Evolutionary conservation across 2,797 vertebrate species (phyloP).

Genomic region (Brachyrhaphis roseni): DNA sequence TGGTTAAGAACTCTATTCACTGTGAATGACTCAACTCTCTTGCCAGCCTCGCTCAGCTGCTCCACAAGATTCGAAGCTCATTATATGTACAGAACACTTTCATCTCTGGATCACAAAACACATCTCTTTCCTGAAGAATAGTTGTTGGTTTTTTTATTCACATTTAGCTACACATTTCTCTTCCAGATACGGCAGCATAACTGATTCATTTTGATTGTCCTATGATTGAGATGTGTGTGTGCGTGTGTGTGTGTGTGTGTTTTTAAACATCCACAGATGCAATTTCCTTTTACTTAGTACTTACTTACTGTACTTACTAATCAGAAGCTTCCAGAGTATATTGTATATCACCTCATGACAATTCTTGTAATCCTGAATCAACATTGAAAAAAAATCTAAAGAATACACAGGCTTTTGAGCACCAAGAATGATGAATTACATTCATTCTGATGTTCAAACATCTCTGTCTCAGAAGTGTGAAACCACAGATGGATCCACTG

Average conservation of each 20-base stretch:
- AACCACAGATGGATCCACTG: slow-evolving; percentile 90
- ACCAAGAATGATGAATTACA: not conserved
- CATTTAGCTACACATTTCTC: not conserved
- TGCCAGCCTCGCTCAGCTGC: not conserved
- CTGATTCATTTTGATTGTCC: not conserved
- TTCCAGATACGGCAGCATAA: not conserved
- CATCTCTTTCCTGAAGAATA: not conserved
- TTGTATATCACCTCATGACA: not conserved
- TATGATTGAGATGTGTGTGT: not conserved
- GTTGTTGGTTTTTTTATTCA: no score
- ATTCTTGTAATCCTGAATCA: not conserved
- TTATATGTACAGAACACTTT: not conserved
- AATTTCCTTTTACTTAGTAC: not conserved
- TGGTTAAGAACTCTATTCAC: not conserved
- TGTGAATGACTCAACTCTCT: not conserved
- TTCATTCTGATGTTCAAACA: slow-evolving; percentile 8
- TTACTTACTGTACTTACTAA: not conserved
- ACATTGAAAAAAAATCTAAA: not conserved
- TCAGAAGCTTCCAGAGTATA: not conserved
- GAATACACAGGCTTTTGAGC: not conserved
- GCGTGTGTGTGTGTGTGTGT: not conserved
- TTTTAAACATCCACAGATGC: not conserved
- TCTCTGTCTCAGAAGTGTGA: slow-evolving; percentile 74
- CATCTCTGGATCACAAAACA: not conserved
- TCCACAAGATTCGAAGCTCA: no score